Percentiles rank a stretch among this genome's conserved stretches.
Conservation (phyloP, 2,113 vertebrate genomes). For the Quiscalus mexicanus region DNA sequence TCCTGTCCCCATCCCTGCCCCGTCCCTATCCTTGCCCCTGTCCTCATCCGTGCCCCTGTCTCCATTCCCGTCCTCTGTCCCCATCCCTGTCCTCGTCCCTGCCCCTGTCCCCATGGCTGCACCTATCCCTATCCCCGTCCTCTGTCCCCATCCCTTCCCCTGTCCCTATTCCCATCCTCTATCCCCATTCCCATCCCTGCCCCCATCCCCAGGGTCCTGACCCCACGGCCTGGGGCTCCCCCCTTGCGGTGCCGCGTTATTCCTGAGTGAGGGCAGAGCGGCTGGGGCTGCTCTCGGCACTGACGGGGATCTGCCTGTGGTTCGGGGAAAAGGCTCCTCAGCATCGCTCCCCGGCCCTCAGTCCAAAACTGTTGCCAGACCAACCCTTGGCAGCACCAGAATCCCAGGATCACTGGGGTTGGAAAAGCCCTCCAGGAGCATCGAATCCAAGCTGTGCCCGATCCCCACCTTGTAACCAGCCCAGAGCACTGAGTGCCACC, state of each 20-base stretch:
- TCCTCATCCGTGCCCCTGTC: no score
- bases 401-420: accelerated
- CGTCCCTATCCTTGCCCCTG: neutral
- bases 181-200: no score
- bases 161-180: accelerated
- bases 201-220: no score
- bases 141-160: neutral
- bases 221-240: accelerated
- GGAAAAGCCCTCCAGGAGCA: neutral
- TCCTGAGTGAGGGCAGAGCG: accelerated
- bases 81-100: neutral
- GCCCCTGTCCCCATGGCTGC: neutral
- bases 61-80: no score
- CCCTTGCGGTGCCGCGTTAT: neutral
- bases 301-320: accelerated
- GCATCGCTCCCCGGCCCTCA: neutral
- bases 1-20: neutral
- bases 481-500: neutral
- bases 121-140: no score
- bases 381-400: neutral
- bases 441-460: accelerated
- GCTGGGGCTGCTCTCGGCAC: accelerated
- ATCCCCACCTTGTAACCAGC: neutral
- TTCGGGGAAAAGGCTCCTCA: neutral
- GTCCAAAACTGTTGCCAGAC: neutral